Evolutionary conservation across 1,140 invertebrate species (phyloP).

Genomic region (Venturia canescens): DNA sequence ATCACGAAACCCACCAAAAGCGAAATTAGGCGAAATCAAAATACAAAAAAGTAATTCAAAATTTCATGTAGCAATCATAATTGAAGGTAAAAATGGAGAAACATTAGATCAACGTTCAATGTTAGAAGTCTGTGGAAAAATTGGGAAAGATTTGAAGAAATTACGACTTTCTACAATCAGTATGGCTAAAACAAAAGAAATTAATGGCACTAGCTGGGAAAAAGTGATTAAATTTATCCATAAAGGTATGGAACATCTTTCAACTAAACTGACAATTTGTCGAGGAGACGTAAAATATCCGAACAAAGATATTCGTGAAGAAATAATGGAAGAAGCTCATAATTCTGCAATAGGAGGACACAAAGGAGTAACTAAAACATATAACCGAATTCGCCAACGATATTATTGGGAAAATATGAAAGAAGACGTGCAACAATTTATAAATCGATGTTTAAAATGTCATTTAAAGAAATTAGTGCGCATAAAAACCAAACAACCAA

Average conservation of each 20-base stretch:
- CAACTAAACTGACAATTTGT: slow-evolving; percentile 33
- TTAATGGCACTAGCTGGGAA: slow-evolving; percentile 31
- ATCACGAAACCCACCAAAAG: background rate
- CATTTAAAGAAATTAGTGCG: no score
- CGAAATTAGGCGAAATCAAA: background rate
- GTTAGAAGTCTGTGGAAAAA: background rate
- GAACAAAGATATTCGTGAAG: no score
- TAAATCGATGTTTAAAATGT: no score
- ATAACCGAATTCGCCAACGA: slow-evolving; percentile 40
- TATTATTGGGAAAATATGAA: slow-evolving; percentile 44
- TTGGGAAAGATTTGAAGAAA: background rate
- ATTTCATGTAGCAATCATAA: slow-evolving; percentile 15
- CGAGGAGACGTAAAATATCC: background rate
- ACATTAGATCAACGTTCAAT: background rate
- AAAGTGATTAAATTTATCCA: background rate
- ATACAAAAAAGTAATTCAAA: slow-evolving; percentile 20
- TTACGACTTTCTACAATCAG: slow-evolving; percentile 15
- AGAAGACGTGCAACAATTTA: no score
- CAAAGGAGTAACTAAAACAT: slow-evolving; percentile 31
- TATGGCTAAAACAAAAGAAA: slow-evolving; percentile 25
- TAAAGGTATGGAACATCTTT: slow-evolving; percentile 2
- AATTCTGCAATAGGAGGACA: slow-evolving; percentile 31
- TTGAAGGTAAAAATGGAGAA: background rate
- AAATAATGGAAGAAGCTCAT: slow-evolving; percentile 28
- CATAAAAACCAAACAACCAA: no score